These are phyloP conservation scores for Carollia perspicillata DNA, from an alignment of 2,113 vertebrate species.

Conservation along the genomic window DNA sequence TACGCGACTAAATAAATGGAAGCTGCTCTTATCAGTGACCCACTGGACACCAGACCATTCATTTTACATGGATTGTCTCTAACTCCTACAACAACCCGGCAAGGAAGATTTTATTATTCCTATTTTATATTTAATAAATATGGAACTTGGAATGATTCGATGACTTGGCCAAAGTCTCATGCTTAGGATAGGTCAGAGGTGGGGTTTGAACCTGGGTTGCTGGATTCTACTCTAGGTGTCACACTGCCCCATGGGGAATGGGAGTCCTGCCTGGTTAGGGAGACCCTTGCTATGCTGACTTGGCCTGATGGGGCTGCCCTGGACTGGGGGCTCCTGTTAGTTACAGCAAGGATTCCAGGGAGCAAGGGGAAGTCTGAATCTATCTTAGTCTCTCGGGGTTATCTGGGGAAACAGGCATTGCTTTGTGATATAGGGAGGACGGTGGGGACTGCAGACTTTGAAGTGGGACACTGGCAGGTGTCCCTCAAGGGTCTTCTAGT, in stretches of 20 bases:
- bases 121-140: not conserved
- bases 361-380: not conserved
- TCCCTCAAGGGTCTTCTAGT: not conserved
- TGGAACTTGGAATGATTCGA: not conserved
- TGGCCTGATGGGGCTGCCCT: not conserved
- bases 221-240: not conserved
- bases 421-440: not conserved
- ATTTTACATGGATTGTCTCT: not conserved
- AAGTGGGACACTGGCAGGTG: not conserved
- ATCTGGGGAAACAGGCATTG: not conserved
- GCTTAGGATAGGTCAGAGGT: not conserved
- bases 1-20: not conserved
- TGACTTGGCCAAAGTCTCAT: not conserved
- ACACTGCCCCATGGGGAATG: fast-evolving
- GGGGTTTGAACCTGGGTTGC: not conserved
- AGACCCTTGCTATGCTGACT: not conserved
- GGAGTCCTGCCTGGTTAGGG: not conserved
- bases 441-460: not conserved
- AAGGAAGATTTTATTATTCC: not conserved
- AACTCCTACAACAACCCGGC: not conserved
- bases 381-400: not conserved
- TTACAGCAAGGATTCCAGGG: not conserved
- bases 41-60: not conserved
- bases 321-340: too few relatives aligned
- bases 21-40: not conserved